Evolutionary conservation across 1,140 invertebrate genomes (phyloP).

Genomic region (Semibalanus balanoides): DNA sequence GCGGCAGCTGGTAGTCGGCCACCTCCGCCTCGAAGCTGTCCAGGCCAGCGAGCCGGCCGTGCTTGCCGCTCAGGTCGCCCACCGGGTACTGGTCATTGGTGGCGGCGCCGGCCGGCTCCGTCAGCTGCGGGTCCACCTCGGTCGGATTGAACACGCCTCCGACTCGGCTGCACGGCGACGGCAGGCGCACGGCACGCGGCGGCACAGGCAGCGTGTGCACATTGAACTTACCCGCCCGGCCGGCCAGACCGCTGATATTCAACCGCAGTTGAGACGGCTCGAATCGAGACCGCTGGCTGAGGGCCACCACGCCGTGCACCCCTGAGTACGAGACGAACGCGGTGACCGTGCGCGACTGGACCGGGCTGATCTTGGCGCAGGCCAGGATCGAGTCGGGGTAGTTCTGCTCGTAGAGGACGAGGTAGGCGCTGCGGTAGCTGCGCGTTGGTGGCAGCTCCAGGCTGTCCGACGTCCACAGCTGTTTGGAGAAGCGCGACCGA

Average conservation of each 20-base stretch:
- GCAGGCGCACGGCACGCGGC: constrained; percentile 20
- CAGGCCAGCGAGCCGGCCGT: constrained; percentile 30
- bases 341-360: constrained; percentile 33
- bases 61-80: constrained; percentile 80
- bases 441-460: constrained; percentile 42
- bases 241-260: constrained; percentile 43
- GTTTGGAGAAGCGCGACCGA: constrained; percentile 21
- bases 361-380: constrained; percentile 57
- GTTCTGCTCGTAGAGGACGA: constrained; percentile 67
- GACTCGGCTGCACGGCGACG: constrained; percentile 28
- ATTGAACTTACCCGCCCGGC: constrained; percentile 33
- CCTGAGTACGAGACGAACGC: constrained; percentile 60
- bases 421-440: constrained; percentile 53
- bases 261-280: constrained; percentile 68
- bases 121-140: constrained; percentile 25
- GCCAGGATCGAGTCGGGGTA: constrained; percentile 61
- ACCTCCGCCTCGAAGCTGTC: constrained; percentile 24
- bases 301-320: constrained; percentile 59
- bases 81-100: constrained; percentile 77
- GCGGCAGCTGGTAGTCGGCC: constrained; percentile 71
- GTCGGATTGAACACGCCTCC: constrained; percentile 38
- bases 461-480: constrained; percentile 14
- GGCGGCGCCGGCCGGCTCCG: constrained; percentile 35
- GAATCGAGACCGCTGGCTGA: constrained; percentile 67
- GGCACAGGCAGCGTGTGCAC: constrained; percentile 38